Conservation (phyloP, 2,797 vertebrate species). For the Rhadinocentrus ornatus region DNA sequence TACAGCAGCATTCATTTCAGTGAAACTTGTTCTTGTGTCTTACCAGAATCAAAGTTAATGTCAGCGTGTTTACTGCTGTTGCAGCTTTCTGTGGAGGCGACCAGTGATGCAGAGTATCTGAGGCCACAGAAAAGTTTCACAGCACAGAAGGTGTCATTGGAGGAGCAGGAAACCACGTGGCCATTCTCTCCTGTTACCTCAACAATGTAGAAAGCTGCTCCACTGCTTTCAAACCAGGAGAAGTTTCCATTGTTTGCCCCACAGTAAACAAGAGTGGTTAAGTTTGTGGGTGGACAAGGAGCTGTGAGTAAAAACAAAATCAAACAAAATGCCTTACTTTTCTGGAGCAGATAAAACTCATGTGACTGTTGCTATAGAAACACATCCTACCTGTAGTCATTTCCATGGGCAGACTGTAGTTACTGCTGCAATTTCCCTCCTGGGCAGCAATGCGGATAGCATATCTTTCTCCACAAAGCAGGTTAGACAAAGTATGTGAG, state of each 20-base stretch:
- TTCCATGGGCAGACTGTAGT: constrained; percentile 52
- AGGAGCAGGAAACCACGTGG: constrained; percentile 67
- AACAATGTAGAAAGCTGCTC: constrained; percentile 58
- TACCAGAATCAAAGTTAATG: constrained; percentile 74
- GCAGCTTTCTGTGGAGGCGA: constrained; percentile 71
- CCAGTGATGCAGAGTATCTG: constrained; percentile 67
- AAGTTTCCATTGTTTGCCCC: constrained; percentile 71
- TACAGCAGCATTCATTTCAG: not conserved
- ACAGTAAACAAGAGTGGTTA: constrained; percentile 69
- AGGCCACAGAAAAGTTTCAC: constrained; percentile 70
- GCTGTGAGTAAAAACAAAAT: constrained; percentile 40
- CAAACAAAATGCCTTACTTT: not conserved
- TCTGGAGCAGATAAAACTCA: not conserved
- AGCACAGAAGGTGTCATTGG: constrained; percentile 60
- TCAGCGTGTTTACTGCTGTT: constrained; percentile 63
- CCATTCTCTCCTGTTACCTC: constrained; percentile 62
- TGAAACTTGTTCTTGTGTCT: constrained; percentile 21
- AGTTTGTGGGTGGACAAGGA: constrained; percentile 70
- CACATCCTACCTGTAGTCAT: constrained; percentile 67
- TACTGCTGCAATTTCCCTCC: constrained; percentile 61
- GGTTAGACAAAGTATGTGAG: constrained; percentile 40
- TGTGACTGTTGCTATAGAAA: constrained; percentile 24
- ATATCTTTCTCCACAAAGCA: constrained; percentile 68
- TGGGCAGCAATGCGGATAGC: constrained; percentile 57
- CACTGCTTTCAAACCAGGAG: constrained; percentile 64